Conservation (phyloP, 2,888 invertebrate species). For the Pharmacophagus antenor region DNA sequence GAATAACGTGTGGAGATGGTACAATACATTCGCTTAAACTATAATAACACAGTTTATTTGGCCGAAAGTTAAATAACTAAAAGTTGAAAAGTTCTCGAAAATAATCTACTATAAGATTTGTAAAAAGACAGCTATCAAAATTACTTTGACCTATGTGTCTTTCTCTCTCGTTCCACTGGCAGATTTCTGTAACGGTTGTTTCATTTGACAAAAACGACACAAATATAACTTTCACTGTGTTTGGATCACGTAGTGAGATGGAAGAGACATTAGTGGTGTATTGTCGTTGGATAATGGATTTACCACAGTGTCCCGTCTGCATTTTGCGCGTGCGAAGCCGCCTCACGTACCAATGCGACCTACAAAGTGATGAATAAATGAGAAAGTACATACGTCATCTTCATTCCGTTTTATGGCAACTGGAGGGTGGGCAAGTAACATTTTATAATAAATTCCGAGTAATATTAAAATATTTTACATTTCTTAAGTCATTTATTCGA, state of each 20-base stretch:
- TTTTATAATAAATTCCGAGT: constrained; percentile 1
- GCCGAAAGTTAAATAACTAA: not conserved
- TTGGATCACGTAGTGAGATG: constrained; percentile 51
- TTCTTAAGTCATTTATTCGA: too few species aligned
- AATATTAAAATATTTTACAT: too few species aligned
- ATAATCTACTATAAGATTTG: not conserved
- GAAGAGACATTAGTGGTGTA: constrained; percentile 52
- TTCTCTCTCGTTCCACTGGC: constrained; percentile 17
- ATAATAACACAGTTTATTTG: not conserved
- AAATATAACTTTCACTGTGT: constrained; percentile 65
- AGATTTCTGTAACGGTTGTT: constrained; percentile 46
- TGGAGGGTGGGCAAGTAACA: not conserved
- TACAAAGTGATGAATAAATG: constrained; percentile 68
- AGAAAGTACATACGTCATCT: constrained; percentile 44
- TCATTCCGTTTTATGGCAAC: constrained; percentile 13
- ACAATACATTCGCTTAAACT: not conserved
- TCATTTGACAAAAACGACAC: constrained; percentile 50
- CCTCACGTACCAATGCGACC: constrained; percentile 57
- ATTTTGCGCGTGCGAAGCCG: constrained; percentile 43
- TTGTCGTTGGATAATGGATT: constrained; percentile 59
- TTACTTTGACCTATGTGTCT: constrained; percentile 5
- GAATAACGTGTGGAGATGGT: too few species aligned
- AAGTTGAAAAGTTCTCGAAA: not conserved
- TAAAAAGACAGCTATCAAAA: not conserved
- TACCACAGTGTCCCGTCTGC: constrained; percentile 41